Evolutionary conservation across 2,797 vertebrate genomes (phyloP).

Genomic region (Myotis findleyi): DNA sequence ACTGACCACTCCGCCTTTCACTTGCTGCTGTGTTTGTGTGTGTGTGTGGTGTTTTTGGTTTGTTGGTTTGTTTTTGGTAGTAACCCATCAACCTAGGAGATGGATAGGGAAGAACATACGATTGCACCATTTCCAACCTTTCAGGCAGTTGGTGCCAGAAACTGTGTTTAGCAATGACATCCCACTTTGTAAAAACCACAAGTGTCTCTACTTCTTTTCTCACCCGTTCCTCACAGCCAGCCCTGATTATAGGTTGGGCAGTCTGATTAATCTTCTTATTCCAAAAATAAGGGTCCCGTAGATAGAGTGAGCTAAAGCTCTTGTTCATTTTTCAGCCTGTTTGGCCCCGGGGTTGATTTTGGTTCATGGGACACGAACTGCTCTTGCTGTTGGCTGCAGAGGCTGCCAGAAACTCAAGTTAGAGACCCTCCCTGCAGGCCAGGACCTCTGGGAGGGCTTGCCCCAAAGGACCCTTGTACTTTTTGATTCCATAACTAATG

Average conservation of each 20-base stretch:
- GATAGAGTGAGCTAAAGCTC: neutral
- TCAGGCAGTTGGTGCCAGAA: neutral
- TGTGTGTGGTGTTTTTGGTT: neutral
- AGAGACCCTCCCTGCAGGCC: neutral
- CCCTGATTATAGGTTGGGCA: neutral
- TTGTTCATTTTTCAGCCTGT: neutral
- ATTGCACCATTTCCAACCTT: neutral
- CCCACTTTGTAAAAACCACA: neutral
- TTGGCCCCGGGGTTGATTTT: neutral
- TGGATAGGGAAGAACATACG: neutral
- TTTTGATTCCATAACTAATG: constrained; percentile 51
- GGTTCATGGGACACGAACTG: neutral
- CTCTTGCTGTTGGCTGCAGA: neutral
- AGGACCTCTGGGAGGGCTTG: neutral
- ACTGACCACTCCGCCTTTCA: neutral
- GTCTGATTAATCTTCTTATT: constrained; percentile 32
- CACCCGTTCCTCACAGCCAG: neutral
- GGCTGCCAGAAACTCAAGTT: neutral
- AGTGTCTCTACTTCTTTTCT: neutral
- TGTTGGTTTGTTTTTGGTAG: neutral
- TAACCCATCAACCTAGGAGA: neutral
- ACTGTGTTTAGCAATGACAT: neutral
- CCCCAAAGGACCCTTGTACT: neutral
- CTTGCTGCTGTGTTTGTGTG: neutral
- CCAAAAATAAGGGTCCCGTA: neutral